Base-by-base conservation (phyloP, 2,888 invertebrate species). In the Neoitamus cyanurus region DNA sequence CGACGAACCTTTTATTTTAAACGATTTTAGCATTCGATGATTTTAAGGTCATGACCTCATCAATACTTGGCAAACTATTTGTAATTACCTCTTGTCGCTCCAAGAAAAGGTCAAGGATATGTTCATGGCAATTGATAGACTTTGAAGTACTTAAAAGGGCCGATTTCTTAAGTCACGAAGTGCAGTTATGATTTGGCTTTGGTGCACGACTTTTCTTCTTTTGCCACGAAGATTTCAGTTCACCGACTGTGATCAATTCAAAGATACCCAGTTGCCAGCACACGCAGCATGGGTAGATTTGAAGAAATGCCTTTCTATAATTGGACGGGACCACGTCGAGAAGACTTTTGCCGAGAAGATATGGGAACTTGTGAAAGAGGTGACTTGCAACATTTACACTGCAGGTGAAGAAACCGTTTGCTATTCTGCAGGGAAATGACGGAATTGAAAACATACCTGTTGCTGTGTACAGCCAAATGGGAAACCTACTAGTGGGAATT, bases 401-500 rank as follows among this genome's bases (percentile, higher is more conserved):
- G n/a, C 13, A n/a, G 72, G 80, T 83, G 0, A n/a, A 89, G 88
- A 20, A 58, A 3, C 15, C n/a, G 6, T 37, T 37, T 37, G 9
- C 9, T 9, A 25, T 9, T 15, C 20, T 58, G 20, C 6, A 58
- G 87, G 88, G 87, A 5, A 88, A 88, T 68, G 87, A 87, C 83
- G 87, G 87, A 68, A 83, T 88, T 0, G 88, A 89, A 25, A 88
- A 87, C 48, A 88, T 89, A 78, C 87, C 89, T 6, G 78, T 86
- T 0, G 77, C 85, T 1, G 85, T 86, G 7, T 89, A 87, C 77
- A 86, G 84, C 34, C 87, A 88, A 83, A 88, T 89, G 87, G 89
- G 88, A 31, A 87, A 88, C 75, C 82, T 87, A 3, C 77, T 89
- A 2, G 86, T 85, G 0, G 93, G 92, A 0, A 90, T 94, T 20